These are phyloP conservation scores for Gobiocypris rarus DNA, from an alignment of 2,113 vertebrate species.

Conservation along the genomic window DNA sequence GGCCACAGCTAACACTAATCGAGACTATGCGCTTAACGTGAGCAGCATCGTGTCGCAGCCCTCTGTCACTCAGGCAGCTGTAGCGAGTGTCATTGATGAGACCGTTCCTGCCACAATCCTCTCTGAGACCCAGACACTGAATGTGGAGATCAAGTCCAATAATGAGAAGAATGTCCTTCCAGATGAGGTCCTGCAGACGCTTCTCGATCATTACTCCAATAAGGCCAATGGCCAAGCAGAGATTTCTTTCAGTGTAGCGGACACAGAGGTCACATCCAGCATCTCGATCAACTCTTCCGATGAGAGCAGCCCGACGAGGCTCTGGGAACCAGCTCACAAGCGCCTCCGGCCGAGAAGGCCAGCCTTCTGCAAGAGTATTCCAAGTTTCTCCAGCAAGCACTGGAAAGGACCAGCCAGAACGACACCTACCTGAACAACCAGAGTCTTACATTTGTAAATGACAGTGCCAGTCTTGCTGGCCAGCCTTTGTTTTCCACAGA, in stretches of 20 bases:
- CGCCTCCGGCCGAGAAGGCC: constrained; percentile 91
- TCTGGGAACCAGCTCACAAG: constrained; percentile 82
- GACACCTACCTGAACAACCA: constrained; percentile 98
- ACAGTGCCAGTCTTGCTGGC: constrained; percentile 88
- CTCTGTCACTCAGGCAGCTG: constrained; percentile 87
- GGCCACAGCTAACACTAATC: constrained; percentile 80
- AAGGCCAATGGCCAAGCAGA: constrained; percentile 96
- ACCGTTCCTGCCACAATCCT: constrained; percentile 88
- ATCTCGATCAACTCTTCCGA: constrained; percentile 96
- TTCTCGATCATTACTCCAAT: constrained; percentile 96
- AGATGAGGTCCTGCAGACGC: constrained; percentile 95
- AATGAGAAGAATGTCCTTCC: constrained; percentile 95
- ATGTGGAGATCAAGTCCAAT: constrained; percentile 87
- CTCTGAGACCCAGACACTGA: constrained; percentile 85
- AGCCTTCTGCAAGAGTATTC: constrained; percentile 98
- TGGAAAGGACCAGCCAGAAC: constrained; percentile 99
- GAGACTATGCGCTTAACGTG: constrained; percentile 89
- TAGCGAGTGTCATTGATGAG: constrained; percentile 91
- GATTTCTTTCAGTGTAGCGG: constrained; percentile 92
- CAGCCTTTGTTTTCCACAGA: constrained; percentile 94
- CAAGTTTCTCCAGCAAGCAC: constrained; percentile 96
- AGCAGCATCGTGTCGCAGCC: constrained; percentile 91
- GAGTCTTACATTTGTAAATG: constrained; percentile 94
- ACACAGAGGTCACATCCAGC: constrained; percentile 96
- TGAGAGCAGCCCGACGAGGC: constrained; percentile 85